Evolutionary conservation across 2,113 vertebrate genomes (phyloP).

Genomic region (Ranitomeya imitator): DNA sequence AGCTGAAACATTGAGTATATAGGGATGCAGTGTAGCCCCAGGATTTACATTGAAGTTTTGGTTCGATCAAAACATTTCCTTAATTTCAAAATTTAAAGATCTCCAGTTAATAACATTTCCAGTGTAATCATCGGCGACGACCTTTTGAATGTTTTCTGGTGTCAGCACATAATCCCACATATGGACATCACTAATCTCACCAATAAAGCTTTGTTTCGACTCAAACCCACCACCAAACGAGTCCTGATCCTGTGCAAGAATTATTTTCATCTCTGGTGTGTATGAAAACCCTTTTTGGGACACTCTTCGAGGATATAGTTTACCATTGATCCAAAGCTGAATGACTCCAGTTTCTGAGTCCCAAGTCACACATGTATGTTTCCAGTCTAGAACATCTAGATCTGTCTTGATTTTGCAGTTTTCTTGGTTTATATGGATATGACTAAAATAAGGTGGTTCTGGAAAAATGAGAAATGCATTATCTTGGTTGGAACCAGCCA

Average conservation of each 20-base stretch:
- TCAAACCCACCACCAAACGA: not conserved
- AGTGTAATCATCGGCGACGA: not conserved
- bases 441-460: accelerated
- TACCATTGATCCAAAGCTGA: conserved; percentile 53
- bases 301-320: conserved; percentile 34
- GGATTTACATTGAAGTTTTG: conserved; percentile 12
- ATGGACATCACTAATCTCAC: not conserved
- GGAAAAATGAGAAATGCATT: conserved; percentile 53
- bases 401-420: accelerated
- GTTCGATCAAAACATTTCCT: conserved; percentile 12
- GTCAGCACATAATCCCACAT: conserved; percentile 26
- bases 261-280: accelerated
- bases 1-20: not conserved
- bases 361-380: conserved; percentile 57
- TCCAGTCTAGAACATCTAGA: accelerated
- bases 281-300: conserved; percentile 40
- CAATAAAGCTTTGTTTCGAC: not conserved
- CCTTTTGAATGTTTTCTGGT: not conserved
- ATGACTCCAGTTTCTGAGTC: conserved; percentile 36
- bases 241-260: conserved; percentile 47
- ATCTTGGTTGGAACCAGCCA: not conserved
- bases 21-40: not conserved
- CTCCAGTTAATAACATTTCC: conserved; percentile 54
- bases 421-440: accelerated
- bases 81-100: not conserved